Base-by-base conservation (phyloP, 1,140 invertebrate genomes). In the Micrasema minimum region DNA sequence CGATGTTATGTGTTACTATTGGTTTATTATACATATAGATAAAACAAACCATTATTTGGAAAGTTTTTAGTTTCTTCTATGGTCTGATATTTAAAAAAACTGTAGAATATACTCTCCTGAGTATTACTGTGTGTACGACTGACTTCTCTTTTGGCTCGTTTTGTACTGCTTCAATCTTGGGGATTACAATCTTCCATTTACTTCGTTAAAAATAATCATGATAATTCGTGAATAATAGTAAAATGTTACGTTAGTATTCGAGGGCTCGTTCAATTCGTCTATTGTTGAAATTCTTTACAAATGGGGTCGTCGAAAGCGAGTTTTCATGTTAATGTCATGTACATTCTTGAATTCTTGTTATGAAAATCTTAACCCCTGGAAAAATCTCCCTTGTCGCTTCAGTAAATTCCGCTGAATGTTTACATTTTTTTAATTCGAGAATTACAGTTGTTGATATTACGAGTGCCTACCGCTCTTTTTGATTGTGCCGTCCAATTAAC, bases 261-360 rank as follows among this genome's bases (percentile, higher is more conserved):
- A 41, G n/a, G 10, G 6, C 37, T 59, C 16, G 7, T 35, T 38
- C 37, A 59, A 38, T 59, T 41, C 55, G 55, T 23, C 55, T 59
- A 59, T 59, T 59, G 55, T 59, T 38, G 20, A 59, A 38, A 22
- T 59, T 59, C 55, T 59, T 59, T 59, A 20, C 35, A 59, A 31
- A 59, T 22, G 14, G 37, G 55, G 10, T 41, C 35, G 35, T 23
- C 16, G 55, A 59, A 59, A 59, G 37, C 55, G 1, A 23, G 14
- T 59, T 59, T 41, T 41, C 55, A 38, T 59, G 55, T 59, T 59
- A 38, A 59, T 41, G 35, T 23, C 55, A 41, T 59, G 20, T 41
- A 18, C 55, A 20, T 59, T 59, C 37, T 59, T 11, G 37, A 38
- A 22, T 59, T 59, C 55, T 59, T 57, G 9, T 59, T 23, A 23